Evolutionary conservation across 2,113 vertebrate genomes (phyloP).

Genomic region (Gallinago paraguaiae): DNA sequence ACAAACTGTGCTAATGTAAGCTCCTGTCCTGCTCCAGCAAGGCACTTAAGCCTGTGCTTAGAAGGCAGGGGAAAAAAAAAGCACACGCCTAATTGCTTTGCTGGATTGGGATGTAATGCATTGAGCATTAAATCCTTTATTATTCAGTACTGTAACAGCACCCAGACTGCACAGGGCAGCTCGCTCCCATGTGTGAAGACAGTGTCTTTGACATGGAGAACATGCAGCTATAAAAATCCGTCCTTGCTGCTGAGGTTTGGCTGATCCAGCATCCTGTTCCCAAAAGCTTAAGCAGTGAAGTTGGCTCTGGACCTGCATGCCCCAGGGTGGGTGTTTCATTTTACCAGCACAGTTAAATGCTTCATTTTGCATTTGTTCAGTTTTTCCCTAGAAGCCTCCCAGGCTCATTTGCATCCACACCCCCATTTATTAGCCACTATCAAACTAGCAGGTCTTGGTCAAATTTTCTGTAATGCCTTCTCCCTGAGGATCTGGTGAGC

Average conservation of each 20-base stretch:
- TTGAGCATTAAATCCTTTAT: not conserved
- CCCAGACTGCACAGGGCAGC: not conserved
- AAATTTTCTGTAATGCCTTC: not conserved
- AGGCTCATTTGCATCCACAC: not conserved
- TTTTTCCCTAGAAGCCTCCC: not conserved
- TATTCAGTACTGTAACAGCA: not conserved
- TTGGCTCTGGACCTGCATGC: not conserved
- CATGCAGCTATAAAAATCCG: not conserved
- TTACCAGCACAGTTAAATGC: not conserved
- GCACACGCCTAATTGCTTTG: not conserved
- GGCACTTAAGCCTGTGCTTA: not conserved
- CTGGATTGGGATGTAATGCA: not conserved
- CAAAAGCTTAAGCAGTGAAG: not conserved
- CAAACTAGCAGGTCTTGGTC: not conserved
- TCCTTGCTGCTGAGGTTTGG: not conserved
- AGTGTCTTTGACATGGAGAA: not conserved
- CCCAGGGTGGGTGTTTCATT: not conserved
- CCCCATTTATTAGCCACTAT: not conserved
- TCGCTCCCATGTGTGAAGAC: accelerated
- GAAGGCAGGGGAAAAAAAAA: not conserved
- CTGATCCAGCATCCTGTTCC: not conserved
- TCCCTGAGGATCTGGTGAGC: not conserved
- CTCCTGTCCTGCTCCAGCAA: not conserved
- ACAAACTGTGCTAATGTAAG: not conserved
- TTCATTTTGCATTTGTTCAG: not conserved